These are phyloP conservation scores for Emydocephalus ijimae DNA, from an alignment of 2,113 vertebrate genomes.

Conservation along the genomic window DNA sequence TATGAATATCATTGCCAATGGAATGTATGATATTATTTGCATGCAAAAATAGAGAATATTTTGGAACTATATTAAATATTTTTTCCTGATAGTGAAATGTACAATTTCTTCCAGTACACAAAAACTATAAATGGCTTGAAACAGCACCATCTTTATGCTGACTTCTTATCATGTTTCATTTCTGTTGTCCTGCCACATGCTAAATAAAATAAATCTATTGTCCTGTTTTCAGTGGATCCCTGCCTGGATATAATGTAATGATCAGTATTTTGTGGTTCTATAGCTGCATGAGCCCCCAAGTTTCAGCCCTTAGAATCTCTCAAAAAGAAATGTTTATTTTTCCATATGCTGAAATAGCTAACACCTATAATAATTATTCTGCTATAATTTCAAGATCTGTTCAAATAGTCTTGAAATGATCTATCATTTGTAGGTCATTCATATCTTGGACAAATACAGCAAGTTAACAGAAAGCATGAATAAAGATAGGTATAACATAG, in stretches of 20 bases:
- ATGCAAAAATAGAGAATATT: not conserved
- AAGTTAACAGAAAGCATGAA: not conserved
- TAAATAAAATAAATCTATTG: too few species aligned
- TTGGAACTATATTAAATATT: not conserved
- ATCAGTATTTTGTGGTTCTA: not conserved
- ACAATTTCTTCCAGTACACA: not conserved
- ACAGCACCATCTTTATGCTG: not conserved
- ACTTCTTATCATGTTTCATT: not conserved
- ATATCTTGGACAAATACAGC: not conserved
- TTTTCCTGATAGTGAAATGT: not conserved
- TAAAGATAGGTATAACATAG: not conserved
- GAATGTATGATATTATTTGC: not conserved
- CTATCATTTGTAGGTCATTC: not conserved
- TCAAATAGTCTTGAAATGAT: not conserved
- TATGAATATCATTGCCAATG: slow-evolving; percentile 18
- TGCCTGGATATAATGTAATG: not conserved
- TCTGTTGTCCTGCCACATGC: not conserved
- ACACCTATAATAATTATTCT: not conserved
- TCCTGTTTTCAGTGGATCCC: not conserved
- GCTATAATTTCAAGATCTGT: not conserved
- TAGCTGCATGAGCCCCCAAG: not conserved
- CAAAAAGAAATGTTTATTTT: not conserved
- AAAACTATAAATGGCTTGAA: not conserved
- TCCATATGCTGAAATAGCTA: not conserved
- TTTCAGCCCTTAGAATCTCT: not conserved